A percentile compares a stretch with the other conserved stretches of the same genome.
phyloP scores from a whole-genome alignment of 2,888 invertebrate species.

The Nomada ferruginata region DNA sequence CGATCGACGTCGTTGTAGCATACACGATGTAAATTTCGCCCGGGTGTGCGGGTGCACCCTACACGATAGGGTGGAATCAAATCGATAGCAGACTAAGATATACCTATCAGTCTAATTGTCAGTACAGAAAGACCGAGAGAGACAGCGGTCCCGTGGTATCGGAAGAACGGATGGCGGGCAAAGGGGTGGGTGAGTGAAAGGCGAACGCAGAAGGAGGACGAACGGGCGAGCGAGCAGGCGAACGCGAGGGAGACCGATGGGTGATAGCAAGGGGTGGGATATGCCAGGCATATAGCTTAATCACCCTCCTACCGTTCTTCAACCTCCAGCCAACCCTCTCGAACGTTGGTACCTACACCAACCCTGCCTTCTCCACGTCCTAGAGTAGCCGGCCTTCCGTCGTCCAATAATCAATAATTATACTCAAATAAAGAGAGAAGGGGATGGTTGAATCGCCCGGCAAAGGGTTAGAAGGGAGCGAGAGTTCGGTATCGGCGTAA shows the following conservation, averaged over 20 bases:
- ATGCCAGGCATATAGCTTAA: constrained; percentile 87
- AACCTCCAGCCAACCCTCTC: constrained; percentile 79
- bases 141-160: constrained; percentile 77
- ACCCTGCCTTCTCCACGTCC: constrained; percentile 77
- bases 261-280: constrained; percentile 83
- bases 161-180: constrained; percentile 79
- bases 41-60: constrained; percentile 79
- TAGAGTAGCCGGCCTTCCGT: constrained; percentile 82
- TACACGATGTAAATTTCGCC: constrained; percentile 83
- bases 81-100: constrained; percentile 84
- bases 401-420: constrained; percentile 88
- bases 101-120: constrained; percentile 85
- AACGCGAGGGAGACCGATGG: constrained; percentile 55
- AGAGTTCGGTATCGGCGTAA: constrained; percentile 76
- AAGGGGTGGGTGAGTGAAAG: constrained; percentile 67
- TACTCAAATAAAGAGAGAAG: constrained; percentile 86
- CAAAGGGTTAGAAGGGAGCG: constrained; percentile 80
- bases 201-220: constrained; percentile 71
- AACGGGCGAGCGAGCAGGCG: constrained; percentile 60
- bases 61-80: constrained; percentile 83
- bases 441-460: constrained; percentile 80
- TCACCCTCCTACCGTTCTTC: constrained; percentile 85
- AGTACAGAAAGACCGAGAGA: constrained; percentile 84
- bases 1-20: constrained; percentile 79
- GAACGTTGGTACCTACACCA: constrained; percentile 78